Evolutionary conservation across 2,113 vertebrate genomes (phyloP).

Genomic region (Pithys albifrons): DNA sequence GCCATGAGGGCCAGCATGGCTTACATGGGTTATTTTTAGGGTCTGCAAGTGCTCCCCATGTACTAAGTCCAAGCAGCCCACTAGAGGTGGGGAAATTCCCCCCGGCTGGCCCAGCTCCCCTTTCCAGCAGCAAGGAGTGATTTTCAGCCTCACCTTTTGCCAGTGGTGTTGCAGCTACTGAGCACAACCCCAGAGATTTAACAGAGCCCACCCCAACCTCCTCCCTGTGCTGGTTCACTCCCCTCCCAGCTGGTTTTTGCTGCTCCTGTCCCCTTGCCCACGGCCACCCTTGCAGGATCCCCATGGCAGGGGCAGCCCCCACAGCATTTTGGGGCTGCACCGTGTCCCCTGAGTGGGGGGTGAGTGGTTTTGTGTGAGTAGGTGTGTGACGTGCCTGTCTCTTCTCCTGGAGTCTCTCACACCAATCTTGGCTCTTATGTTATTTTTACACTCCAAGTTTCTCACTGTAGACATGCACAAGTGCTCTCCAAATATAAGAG

Average conservation of each 20-base stretch:
- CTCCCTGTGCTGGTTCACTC: rapidly evolving
- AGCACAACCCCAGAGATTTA: rapidly evolving
- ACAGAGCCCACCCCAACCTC: not conserved
- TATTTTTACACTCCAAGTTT: not conserved
- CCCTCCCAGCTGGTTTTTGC: not conserved
- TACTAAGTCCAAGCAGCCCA: not conserved
- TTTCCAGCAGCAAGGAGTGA: not conserved
- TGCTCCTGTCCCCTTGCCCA: not conserved
- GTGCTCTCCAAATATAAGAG: not conserved
- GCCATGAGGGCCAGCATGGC: rapidly evolving
- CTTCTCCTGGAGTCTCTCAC: not conserved
- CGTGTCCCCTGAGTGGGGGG: not conserved
- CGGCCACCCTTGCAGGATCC: not conserved
- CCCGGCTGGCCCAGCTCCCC: not conserved
- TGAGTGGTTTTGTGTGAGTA: not conserved
- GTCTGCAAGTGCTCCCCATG: not conserved
- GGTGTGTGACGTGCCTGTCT: not conserved
- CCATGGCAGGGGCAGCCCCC: not conserved
- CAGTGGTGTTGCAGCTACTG: rapidly evolving
- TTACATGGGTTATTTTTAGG: not conserved
- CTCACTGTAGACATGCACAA: not conserved
- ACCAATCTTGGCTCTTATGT: not conserved
- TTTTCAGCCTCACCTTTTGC: not conserved
- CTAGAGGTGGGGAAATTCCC: not conserved
- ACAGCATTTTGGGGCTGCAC: not conserved